phyloP scores from a whole-genome alignment of 1,140 invertebrate genomes.

The Trachelipus rathkii region DNA sequence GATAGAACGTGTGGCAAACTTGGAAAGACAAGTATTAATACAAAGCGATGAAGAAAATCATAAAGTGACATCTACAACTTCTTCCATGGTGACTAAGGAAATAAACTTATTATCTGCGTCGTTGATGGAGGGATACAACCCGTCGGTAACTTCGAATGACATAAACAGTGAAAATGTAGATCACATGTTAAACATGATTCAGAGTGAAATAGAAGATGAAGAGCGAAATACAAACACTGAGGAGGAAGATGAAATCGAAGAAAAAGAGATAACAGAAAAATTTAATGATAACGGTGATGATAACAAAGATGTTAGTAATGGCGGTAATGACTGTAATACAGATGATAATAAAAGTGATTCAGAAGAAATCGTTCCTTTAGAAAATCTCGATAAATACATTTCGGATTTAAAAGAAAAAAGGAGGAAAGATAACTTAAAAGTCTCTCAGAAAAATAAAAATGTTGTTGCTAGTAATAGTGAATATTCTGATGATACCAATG shows the following conservation, averaged over 20 bases:
- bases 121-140: background rate
- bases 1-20: background rate
- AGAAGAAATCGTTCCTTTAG: background rate
- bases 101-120: background rate
- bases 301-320: too few relatives aligned
- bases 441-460: too few relatives aligned
- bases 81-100: too few relatives aligned
- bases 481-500: too few relatives aligned
- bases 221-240: background rate
- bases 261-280: background rate
- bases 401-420: background rate
- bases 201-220: background rate
- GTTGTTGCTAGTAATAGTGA: too few relatives aligned
- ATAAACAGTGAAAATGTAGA: background rate
- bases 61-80: background rate
- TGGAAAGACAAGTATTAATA: background rate
- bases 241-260: background rate
- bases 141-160: background rate
- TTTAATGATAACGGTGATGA: too few relatives aligned
- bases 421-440: background rate
- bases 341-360: background rate
- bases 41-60: background rate
- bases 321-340: background rate
- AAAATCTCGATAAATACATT: background rate
- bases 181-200: background rate